Evolutionary conservation across 35 echinoderm and acorn worm species (phyloP), one percentile per base, ranked within the genome.

Genomic region (Eucidaris tribuloides): DNA sequence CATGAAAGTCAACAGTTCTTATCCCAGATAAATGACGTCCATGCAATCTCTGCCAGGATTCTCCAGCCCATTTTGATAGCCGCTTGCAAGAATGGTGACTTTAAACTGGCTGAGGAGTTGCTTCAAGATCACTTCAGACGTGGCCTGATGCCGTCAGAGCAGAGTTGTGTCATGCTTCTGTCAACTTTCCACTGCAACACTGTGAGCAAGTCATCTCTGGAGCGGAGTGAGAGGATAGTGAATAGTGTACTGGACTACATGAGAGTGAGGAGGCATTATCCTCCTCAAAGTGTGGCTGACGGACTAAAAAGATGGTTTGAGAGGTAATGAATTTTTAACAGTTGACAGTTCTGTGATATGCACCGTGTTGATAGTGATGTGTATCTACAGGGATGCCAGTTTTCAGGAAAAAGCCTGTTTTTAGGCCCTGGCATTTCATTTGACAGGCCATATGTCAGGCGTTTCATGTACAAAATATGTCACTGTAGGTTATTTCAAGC

Each of bases 81-180:
- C 30, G 82, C 89, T 3, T 86, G 82, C 35, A 40, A 71, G 19
- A 56, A 85, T 37, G 45, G 77, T 28, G 89, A 91, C 5, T 38
- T 30, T 15, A 45, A 63, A 20, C 72, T 91, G 63, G 89, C 61
- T 27, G 83, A 85, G 71, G 42, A 85, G 5, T 46, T 91, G n/a
- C 45, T 91, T 37, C 20, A 70, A 1, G 79, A 91, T 14, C 76
- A 86, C 54, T 59, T 64, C 36, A 42, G 38, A 36, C 44, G 48
- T 27, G 29, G 45, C 40, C 34, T 80, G 22, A 25, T 49, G 7
- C 68, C 82, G 1, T 14, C 62, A 34, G 76, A 85, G 36, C 34
- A 61, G 4, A 80, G 83, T 11, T 58, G 44, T 14, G 9, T 45
- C 1, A 46, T 58, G 14, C 19, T 91, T 23, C 23, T 91, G 11